Conservation (phyloP, 2,797 vertebrate genomes). For the Dendrocincla fuliginosa region DNA sequence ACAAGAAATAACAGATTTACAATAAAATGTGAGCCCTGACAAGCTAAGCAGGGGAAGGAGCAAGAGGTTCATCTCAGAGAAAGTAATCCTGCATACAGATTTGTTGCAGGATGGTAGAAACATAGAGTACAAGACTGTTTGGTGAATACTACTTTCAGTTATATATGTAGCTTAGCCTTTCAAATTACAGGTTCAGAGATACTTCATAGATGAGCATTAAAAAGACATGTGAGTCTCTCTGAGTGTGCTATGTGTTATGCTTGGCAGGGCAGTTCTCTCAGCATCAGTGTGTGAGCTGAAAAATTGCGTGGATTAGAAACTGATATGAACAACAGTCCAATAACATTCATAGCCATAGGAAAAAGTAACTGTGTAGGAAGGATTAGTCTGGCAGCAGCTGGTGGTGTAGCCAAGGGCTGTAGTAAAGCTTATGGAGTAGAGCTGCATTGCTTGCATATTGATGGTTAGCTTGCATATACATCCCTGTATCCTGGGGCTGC, state of each 20-base stretch:
- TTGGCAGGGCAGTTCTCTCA: background rate
- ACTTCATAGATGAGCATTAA: background rate
- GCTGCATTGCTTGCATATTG: background rate
- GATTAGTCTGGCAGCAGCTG: constrained; percentile 1
- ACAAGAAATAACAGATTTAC: background rate
- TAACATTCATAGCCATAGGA: background rate
- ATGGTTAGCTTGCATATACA: background rate
- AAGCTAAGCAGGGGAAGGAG: background rate
- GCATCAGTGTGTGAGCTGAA: background rate
- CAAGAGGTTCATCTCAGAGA: background rate
- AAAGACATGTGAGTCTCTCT: background rate
- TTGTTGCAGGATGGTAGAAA: background rate
- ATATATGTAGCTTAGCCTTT: background rate
- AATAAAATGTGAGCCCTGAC: background rate
- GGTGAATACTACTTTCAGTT: background rate
- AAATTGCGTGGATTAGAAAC: background rate
- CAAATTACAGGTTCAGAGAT: background rate
- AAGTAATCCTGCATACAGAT: background rate
- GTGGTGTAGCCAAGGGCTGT: background rate
- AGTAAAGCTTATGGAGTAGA: background rate
- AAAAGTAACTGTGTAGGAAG: background rate
- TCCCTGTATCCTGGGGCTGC: background rate
- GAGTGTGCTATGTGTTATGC: background rate
- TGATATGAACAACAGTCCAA: background rate
- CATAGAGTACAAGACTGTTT: background rate